phyloP scores from a whole-genome alignment of 2,797 vertebrate species.

The Myotis daubentonii region DNA sequence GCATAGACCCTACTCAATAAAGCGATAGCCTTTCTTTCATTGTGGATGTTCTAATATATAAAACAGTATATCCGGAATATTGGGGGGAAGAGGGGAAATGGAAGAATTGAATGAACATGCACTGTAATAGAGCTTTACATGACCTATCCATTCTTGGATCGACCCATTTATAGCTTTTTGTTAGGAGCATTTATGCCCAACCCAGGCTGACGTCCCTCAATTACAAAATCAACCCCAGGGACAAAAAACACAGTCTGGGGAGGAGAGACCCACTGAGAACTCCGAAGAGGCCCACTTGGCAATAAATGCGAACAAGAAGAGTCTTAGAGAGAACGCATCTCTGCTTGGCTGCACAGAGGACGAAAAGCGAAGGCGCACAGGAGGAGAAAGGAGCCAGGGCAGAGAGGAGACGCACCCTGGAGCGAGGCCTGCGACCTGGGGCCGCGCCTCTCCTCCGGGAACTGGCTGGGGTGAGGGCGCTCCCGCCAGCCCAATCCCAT shows the following conservation, averaged over 20 bases:
- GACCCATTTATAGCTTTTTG: constrained; percentile 12
- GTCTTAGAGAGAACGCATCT: not conserved
- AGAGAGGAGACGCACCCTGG: not conserved
- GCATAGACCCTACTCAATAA: not conserved
- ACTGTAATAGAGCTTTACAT: not conserved
- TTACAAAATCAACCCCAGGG: constrained; percentile 25
- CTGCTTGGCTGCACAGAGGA: not conserved
- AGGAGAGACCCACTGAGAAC: not conserved
- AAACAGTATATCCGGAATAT: not conserved
- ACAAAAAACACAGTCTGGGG: constrained; percentile 43
- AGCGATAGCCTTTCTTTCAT: not conserved
- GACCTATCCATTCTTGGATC: not conserved
- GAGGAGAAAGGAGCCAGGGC: not conserved
- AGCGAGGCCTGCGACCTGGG: not conserved
- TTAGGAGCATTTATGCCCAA: constrained; percentile 19
- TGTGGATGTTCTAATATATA: not conserved
- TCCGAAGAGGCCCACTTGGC: not conserved
- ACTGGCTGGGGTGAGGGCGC: not conserved
- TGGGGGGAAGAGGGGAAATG: too few species aligned
- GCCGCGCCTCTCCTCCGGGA: not conserved
- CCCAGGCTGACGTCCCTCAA: not conserved
- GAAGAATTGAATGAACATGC: not conserved
- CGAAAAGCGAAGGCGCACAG: not conserved
- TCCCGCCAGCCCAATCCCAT: not conserved
- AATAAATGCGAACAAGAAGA: not conserved